A percentile compares a stretch with the other conserved stretches of the same genome.
Evolutionary conservation across 2,797 vertebrate species (phyloP).

Genomic region (Otolemur crassicaudatus): DNA sequence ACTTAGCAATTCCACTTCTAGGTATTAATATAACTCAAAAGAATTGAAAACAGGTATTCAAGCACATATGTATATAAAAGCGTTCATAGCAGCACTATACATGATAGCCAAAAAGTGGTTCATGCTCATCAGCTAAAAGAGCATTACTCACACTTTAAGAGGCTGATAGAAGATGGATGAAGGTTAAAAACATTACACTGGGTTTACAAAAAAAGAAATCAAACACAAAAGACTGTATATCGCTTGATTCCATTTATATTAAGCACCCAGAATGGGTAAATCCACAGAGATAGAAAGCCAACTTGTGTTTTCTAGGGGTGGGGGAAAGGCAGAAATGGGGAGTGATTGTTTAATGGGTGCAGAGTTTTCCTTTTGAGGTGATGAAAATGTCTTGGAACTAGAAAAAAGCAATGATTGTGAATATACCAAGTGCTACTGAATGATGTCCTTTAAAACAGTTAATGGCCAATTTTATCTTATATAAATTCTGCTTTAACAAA

Average conservation of each 20-base stretch:
- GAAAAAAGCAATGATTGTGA: neutral
- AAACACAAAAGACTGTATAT: neutral
- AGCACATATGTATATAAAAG: neutral
- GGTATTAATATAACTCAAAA: neutral
- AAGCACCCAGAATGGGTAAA: neutral
- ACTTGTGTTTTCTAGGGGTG: neutral
- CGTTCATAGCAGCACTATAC: neutral
- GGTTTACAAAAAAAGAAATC: neutral
- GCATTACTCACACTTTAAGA: neutral
- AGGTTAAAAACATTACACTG: neutral
- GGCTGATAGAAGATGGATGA: neutral
- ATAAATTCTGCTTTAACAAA: neutral
- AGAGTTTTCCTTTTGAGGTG: neutral
- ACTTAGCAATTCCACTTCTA: neutral
- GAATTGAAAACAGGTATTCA: neutral
- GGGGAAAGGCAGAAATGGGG: neutral
- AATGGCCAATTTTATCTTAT: constrained; percentile 2
- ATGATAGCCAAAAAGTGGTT: neutral
- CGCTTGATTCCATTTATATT: neutral
- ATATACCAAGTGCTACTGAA: neutral
- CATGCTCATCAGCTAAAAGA: neutral
- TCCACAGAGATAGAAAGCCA: neutral
- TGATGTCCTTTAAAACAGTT: neutral
- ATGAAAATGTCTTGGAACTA: neutral
- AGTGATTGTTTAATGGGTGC: neutral